Evolutionary conservation across 1,140 invertebrate genomes (phyloP).

Genomic region (Brachystomella parvula): DNA sequence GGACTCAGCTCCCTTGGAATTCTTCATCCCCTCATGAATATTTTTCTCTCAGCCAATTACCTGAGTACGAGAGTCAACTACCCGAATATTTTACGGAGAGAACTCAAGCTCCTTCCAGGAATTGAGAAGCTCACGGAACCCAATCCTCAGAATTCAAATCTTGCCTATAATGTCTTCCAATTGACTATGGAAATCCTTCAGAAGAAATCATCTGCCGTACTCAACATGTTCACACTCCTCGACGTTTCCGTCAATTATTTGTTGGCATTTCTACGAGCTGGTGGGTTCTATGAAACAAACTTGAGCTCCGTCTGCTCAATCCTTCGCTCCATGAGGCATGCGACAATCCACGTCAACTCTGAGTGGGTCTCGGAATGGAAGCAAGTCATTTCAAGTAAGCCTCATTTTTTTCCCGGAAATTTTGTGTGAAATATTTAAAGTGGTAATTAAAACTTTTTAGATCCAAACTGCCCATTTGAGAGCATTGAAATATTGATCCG

Average conservation of each 20-base stretch:
- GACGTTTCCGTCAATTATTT: slow-evolving; percentile 47
- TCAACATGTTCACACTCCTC: slow-evolving; percentile 47
- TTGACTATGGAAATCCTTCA: slow-evolving; percentile 49
- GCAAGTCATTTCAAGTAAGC: slow-evolving; percentile 34
- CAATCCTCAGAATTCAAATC: slow-evolving; percentile 22
- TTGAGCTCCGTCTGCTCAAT: slow-evolving; percentile 45
- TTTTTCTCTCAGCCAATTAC: slow-evolving; percentile 51
- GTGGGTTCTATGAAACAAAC: slow-evolving; percentile 48
- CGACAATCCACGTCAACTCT: slow-evolving; percentile 28
- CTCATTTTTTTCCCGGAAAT: slow-evolving; percentile 22
- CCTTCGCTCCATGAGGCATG: slow-evolving; percentile 28
- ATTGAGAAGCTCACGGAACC: slow-evolving; percentile 37
- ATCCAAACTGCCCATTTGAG: slow-evolving; percentile 16
- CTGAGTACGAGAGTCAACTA: slow-evolving; percentile 49
- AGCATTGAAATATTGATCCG: slow-evolving; percentile 26
- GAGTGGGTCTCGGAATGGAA: slow-evolving; percentile 36
- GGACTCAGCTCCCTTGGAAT: slow-evolving; percentile 43
- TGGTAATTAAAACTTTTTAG: too few relatives aligned
- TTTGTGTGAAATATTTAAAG: too few relatives aligned
- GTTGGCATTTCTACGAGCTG: slow-evolving; percentile 47
- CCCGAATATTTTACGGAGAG: slow-evolving; percentile 47
- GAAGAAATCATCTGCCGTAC: slow-evolving; percentile 45
- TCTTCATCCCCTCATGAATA: slow-evolving; percentile 47
- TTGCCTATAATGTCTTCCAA: slow-evolving; percentile 40
- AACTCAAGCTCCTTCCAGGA: slow-evolving; percentile 48